Base-by-base conservation (phyloP, 92 coral and sea anemone genomes). In the Bergia puertoricense region DNA sequence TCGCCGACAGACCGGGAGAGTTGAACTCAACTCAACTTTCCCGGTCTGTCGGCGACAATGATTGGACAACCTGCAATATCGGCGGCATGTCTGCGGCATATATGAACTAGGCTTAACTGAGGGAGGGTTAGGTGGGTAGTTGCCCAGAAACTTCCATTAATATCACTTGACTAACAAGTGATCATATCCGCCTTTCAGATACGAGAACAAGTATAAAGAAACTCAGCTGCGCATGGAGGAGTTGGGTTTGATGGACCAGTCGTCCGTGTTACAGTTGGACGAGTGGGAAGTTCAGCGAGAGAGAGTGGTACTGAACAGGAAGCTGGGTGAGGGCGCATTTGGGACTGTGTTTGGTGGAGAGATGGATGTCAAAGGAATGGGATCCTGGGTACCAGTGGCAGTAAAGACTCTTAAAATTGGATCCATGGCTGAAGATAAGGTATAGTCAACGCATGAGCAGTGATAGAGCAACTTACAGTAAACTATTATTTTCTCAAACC, bases 321-420 rank as follows among this genome's bases (percentile, higher is more conserved):
- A 95, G 85, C 93, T 95, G 65, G 98, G 98, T 8, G 96, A 95
- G 90, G 96, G 98, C 10, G 98, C 98, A 62, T 95, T 95, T 91
- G 98, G 98, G 50, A 94, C 98, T 4, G 98, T 95, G 76, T 95
- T 91, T 57, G 98, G 98, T 40, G 98, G 98, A 13, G 98, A 95
- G 73, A 90, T 91, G 77, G 96, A 94, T 16, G 46, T 88, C 54
- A 86, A 89, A 74, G 92, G 81, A 41, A 82, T 81, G 57, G 92
- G 88, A 39, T 94, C 92, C n/a, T 95, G 98, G 98, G 80, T 95
- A 88, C 98, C 98, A 75, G 98, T 95, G 36, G 98, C 98, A 22
- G 98, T 95, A 0, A 95, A 95, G 90, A 93, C 98, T 36, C 91
- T 95, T 22, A 95, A 95, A 80, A 81, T 93, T 79, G 94, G 96